Evolutionary conservation across 2,888 invertebrate species (phyloP).

Genomic region (Onchidella celtica): DNA sequence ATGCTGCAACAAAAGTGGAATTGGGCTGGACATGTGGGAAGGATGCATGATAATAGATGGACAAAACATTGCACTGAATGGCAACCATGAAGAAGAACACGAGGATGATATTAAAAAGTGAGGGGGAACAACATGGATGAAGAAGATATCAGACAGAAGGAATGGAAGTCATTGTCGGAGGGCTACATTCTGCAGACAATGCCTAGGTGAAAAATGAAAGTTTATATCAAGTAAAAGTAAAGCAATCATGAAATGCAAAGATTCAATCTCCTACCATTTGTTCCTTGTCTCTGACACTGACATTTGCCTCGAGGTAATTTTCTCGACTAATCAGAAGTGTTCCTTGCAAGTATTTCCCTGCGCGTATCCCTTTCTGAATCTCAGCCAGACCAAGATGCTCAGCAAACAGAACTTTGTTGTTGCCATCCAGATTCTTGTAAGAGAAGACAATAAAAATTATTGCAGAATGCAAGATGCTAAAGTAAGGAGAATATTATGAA

Average conservation of each 20-base stretch:
- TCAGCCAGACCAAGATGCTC: slow-evolving; percentile 90
- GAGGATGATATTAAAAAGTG: too few relatives aligned
- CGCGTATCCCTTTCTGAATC: slow-evolving; percentile 90
- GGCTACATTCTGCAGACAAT: too few relatives aligned
- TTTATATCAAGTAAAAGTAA: background rate
- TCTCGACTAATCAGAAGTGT: slow-evolving; percentile 89
- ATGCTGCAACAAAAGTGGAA: too few relatives aligned
- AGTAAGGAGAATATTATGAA: background rate
- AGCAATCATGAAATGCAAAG: background rate
- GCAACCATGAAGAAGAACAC: too few relatives aligned
- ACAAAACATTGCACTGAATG: too few relatives aligned
- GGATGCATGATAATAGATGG: too few relatives aligned
- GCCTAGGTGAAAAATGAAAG: background rate
- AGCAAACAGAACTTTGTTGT: slow-evolving; percentile 81
- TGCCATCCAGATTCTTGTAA: slow-evolving; percentile 7
- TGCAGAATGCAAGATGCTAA: too few relatives aligned
- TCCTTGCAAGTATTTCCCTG: slow-evolving; percentile 88
- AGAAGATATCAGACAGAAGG: too few relatives aligned
- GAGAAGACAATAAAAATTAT: background rate
- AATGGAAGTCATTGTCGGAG: too few relatives aligned
- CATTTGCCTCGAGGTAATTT: slow-evolving; percentile 95
- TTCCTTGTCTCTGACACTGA: slow-evolving; percentile 89
- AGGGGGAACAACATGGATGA: too few relatives aligned
- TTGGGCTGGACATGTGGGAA: too few relatives aligned
- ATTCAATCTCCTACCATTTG: slow-evolving; percentile 85